phyloP scores from a whole-genome alignment of 1,140 invertebrate genomes.

The Venturia canescens region DNA sequence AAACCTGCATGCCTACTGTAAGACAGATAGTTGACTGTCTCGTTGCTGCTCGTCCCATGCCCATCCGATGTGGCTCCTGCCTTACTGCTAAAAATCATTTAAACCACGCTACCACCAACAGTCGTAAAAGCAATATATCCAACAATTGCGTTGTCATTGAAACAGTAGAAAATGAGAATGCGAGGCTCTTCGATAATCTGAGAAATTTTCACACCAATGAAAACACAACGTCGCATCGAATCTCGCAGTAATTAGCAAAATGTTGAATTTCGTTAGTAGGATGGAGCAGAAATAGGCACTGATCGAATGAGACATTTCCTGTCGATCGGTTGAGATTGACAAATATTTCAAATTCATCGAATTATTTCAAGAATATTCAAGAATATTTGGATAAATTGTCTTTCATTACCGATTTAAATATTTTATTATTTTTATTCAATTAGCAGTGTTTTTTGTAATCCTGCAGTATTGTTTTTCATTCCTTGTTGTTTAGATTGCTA shows the following conservation, averaged over 20 bases:
- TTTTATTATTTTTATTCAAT: too few relatives aligned
- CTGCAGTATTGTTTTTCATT: too few relatives aligned
- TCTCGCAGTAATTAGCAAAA: constrained; percentile 46
- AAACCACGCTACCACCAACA: constrained; percentile 68
- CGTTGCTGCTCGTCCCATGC: constrained; percentile 72
- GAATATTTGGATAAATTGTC: too few relatives aligned
- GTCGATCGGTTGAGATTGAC: too few relatives aligned
- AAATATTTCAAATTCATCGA: too few relatives aligned
- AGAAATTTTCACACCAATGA: constrained; percentile 44
- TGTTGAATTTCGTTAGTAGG: constrained; percentile 16
- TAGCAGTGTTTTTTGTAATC: too few relatives aligned
- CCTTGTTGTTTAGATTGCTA: too few relatives aligned
- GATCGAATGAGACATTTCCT: too few relatives aligned
- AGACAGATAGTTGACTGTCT: constrained; percentile 76
- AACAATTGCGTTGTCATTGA: constrained; percentile 58
- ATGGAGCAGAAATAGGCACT: too few relatives aligned
- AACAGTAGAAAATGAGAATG: constrained; percentile 57
- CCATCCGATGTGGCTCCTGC: constrained; percentile 72
- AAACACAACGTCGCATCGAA: constrained; percentile 55
- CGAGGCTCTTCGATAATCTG: constrained; percentile 60
- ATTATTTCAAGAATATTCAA: too few relatives aligned
- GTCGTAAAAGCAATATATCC: constrained; percentile 61
- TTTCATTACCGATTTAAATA: too few relatives aligned
- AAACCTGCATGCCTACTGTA: constrained; percentile 78
- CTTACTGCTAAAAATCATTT: constrained; percentile 72